phyloP scores from a whole-genome alignment of 2,113 vertebrate species.

The Callionymus lyra region DNA sequence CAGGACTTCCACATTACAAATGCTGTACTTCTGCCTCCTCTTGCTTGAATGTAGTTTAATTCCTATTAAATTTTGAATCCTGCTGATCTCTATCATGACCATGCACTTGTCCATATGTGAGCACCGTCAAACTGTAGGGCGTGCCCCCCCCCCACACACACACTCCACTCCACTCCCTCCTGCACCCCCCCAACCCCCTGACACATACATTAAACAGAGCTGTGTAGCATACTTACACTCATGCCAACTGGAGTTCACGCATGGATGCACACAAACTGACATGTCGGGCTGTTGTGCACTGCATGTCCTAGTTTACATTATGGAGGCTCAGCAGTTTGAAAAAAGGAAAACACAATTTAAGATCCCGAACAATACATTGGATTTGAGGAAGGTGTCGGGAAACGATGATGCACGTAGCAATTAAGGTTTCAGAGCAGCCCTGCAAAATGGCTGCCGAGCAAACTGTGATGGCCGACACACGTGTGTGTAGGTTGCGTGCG shows the following conservation, averaged over 20 bases:
- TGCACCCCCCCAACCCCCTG: too few relatives aligned
- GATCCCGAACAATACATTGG: not conserved
- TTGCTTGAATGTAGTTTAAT: too few relatives aligned
- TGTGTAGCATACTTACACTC: slow-evolving; percentile 21
- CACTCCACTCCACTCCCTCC: not conserved
- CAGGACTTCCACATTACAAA: too few relatives aligned
- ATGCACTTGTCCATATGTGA: slow-evolving; percentile 31
- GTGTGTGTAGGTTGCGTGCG: slow-evolving; percentile 47
- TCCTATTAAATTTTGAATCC: too few relatives aligned
- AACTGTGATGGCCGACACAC: slow-evolving; percentile 62
- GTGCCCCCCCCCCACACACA: slow-evolving; percentile 27
- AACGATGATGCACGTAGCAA: slow-evolving; percentile 35
- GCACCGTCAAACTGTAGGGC: slow-evolving; percentile 47
- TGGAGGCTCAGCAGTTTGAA: slow-evolving; percentile 10
- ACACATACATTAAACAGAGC: slow-evolving; percentile 22
- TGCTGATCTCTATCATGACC: slow-evolving; percentile 2
- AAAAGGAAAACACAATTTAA: slow-evolving; percentile 1
- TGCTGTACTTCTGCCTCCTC: too few relatives aligned
- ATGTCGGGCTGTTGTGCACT: slow-evolving; percentile 6
- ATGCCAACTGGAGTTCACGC: slow-evolving; percentile 31
- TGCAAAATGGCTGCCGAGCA: slow-evolving; percentile 65
- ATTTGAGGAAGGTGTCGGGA: not conserved
- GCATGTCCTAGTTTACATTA: slow-evolving; percentile 16
- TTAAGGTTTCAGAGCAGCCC: slow-evolving; percentile 55
- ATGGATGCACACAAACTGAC: slow-evolving; percentile 30